Base-by-base conservation (phyloP, 2,113 vertebrate genomes). In the human (Homo sapiens) region DNA sequence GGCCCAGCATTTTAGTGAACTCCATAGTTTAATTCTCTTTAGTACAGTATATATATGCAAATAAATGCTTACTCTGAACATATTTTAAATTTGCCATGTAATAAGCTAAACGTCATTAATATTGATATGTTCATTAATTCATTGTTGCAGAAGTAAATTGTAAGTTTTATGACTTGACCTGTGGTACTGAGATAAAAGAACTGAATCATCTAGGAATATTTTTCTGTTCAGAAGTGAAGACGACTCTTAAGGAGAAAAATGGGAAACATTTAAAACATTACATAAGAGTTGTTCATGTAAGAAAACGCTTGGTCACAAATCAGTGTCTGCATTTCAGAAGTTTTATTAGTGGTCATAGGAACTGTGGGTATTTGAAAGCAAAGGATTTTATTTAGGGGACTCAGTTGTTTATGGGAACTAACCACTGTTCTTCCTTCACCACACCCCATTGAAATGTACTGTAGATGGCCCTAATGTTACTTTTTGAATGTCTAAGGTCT, bases 171-270 rank as follows among this genome's bases (percentile, higher is more conserved):
- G 25, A 87, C n/a, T 68, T 96, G 45, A 78, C n/a, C 45, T 97
- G 48, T 96, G 23, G 3, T 79, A 30, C 45, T 90, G 30, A 76
- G 12, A 38, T 66, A 89, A 80, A 96, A 94, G n/a, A 91, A 96
- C 76, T 94, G n/a, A 96, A 66, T 96, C 90, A 1, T 83, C 18
- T 55, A 66, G 73, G 43, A 59, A 45, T 94, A 76, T 55, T 97
- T 95, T 96, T 94, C 90, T 94, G 6, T 45, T 96, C 57, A 89
- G 81, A 93, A 97, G 87, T 45, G 81, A 94, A 86, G 61, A 91
- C 59, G 79, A 80, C 23, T 68, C 70, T 83, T 83, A 38, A 85
- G 66, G 40, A 40, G 59, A 85, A 93, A 94, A 75, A 23, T 94
- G 80, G 40, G 52, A 84, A 94, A 73, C 45, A 91, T 89, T 94